phyloP scores from a whole-genome alignment of 2,797 vertebrate species.

The Lepus oiostolus region DNA sequence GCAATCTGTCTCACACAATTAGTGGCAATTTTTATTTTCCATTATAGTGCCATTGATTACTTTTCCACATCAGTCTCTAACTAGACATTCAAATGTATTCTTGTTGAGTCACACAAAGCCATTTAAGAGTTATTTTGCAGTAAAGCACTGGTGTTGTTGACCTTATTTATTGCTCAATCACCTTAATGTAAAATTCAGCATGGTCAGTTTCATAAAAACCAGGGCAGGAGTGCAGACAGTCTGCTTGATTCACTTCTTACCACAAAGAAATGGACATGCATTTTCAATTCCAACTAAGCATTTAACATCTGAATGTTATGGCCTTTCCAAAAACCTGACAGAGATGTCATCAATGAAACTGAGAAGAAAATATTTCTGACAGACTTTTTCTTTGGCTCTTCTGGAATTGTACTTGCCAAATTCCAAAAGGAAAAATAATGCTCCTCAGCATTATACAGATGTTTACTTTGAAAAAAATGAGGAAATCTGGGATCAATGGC shows the following conservation, averaged over 20 bases:
- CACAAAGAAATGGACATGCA: conserved; percentile 67
- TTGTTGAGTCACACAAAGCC: not conserved
- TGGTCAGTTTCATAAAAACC: conserved; percentile 53
- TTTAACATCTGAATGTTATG: conserved; percentile 68
- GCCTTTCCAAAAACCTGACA: conserved; percentile 81
- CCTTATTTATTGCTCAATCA: not conserved
- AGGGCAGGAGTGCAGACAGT: conserved; percentile 45
- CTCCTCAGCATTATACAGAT: conserved; percentile 56
- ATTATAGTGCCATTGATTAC: conserved; percentile 27
- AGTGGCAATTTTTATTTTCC: conserved; percentile 52
- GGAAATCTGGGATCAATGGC: conserved; percentile 44
- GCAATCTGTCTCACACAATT: conserved; percentile 29
- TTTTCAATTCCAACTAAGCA: conserved; percentile 76
- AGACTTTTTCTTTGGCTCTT: conserved; percentile 78
- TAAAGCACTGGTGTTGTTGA: not conserved
- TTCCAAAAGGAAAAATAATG: conserved; percentile 22
- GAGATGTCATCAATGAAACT: conserved; percentile 81
- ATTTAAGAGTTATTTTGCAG: conserved; percentile 40
- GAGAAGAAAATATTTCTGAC: conserved; percentile 82
- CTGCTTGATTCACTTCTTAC: conserved; percentile 59
- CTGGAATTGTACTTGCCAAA: conserved; percentile 77
- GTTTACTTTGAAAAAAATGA: conserved; percentile 47
- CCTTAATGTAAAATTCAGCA: conserved; percentile 56
- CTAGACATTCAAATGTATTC: not conserved
- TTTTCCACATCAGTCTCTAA: conserved; percentile 42